Evolutionary conservation across 1,140 invertebrate genomes (phyloP).

Genomic region (Metopolophium dirhodum): DNA sequence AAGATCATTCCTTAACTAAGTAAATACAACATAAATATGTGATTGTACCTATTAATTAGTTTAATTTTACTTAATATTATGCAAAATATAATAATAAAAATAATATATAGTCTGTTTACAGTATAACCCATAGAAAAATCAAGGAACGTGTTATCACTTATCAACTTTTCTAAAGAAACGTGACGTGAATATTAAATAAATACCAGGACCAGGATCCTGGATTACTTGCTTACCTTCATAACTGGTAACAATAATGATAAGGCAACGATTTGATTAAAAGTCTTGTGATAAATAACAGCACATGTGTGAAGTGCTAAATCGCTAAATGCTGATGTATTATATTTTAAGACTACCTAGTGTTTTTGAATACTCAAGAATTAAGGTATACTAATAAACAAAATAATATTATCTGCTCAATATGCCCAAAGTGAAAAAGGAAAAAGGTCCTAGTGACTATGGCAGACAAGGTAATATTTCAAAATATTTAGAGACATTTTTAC

Average conservation of each 20-base stretch:
- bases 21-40: neutral
- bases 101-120: no score
- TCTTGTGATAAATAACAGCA: neutral
- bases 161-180: neutral
- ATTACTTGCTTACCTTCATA: neutral
- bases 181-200: no score
- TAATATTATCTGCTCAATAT: neutral
- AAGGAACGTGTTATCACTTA: neutral
- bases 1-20: neutral
- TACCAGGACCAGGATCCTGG: neutral
- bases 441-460: slow-evolving; percentile 50
- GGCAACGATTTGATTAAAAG: neutral
- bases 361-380: neutral
- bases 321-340: no score
- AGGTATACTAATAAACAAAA: neutral
- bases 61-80: no score
- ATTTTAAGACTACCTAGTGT: neutral
- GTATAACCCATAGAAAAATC: neutral
- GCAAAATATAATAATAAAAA: no score
- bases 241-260: neutral
- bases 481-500: neutral
- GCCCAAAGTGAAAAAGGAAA: slow-evolving; percentile 48
- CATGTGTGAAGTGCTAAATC: neutral
- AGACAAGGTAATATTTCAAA: slow-evolving; percentile 29
- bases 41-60: no score